Conservation (phyloP, 2,797 vertebrate genomes). For the Garrulus glandarius region DNA sequence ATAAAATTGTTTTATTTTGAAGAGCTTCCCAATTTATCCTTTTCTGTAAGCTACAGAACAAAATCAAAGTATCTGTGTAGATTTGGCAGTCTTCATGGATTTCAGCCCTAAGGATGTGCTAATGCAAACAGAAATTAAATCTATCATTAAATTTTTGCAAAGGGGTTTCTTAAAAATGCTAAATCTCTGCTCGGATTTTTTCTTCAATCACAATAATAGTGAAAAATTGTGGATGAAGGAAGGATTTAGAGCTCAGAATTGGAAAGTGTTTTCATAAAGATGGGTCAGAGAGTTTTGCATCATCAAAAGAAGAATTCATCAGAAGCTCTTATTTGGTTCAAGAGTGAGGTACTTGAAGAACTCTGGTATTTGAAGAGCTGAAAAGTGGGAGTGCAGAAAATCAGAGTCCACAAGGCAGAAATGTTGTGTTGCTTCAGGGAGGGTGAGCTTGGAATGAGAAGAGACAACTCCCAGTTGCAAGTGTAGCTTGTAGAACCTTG, state of each 20-base stretch:
- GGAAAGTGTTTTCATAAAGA: not conserved
- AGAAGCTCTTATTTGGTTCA: not conserved
- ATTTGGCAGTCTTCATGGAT: not conserved
- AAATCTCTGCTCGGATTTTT: not conserved
- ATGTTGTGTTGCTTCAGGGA: fast-evolving
- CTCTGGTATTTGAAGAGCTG: not conserved
- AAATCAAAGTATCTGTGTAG: not conserved
- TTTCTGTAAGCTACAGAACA: not conserved
- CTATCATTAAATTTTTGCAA: not conserved
- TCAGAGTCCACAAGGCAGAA: not conserved
- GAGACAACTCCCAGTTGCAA: not conserved
- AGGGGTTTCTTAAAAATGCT: not conserved
- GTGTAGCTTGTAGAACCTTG: not conserved
- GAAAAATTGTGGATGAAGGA: not conserved
- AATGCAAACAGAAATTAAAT: not conserved
- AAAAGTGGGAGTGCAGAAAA: not conserved
- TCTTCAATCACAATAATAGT: not conserved
- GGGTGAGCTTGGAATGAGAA: not conserved
- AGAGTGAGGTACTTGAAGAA: not conserved
- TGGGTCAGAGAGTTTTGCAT: not conserved
- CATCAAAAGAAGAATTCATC: not conserved
- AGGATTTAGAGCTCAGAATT: not conserved
- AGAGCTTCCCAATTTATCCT: not conserved
- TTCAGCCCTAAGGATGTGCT: not conserved
- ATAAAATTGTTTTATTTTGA: not conserved